Base-by-base conservation (phyloP, 2,113 vertebrate species). In the Thamnaconus septentrionalis region DNA sequence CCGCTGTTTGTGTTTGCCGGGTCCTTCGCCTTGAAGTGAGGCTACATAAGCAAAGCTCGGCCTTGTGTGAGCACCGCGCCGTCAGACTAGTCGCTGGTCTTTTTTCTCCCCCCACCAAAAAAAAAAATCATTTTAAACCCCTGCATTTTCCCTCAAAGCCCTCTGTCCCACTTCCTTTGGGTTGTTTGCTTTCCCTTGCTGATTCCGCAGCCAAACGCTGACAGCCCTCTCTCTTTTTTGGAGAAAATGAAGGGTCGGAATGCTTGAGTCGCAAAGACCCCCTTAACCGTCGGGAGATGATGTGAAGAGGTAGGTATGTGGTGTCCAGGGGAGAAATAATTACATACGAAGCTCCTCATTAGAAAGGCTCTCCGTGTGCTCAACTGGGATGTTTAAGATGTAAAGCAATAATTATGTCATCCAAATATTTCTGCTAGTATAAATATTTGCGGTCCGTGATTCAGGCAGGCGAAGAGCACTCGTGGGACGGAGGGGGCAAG, bases 1-100 rank as follows among this genome's bases (percentile, higher is more conserved):
- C 83, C 57, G 73, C 84, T 91, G 89, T 92, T 92, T 92, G 90
- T 87, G 84, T 90, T 90, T 90, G 87, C 73, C 73, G 70, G 87
- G 85, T 80, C 84, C 83, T 81, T 82, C 40, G 79, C 86, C 89
- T 90, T 91, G 83, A 89, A 89, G 88, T 87, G 79, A 83, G 80
- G 85, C 90, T 87, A 82, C 71, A 85, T 81, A 91, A 88, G 88
- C 86, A 88, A 88, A 88, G 87, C 79, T 69, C 53, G 39, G 76
- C 83, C 86, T 88, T 82, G 90, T 89, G 89, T 76, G 81, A 84
- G 77, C 78, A 48, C 75, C 61, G 66, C 69, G 76, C 77, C 41
- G 49, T 77, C 71, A 54, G 65, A 69, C 64, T 63, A 85, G 67
- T 69, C 77, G 42, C 68, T 48, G 47, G 54, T 68, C 70, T 73